phyloP scores from a whole-genome alignment of 2,888 invertebrate genomes.

The Caenorhabditis zanzibari region DNA sequence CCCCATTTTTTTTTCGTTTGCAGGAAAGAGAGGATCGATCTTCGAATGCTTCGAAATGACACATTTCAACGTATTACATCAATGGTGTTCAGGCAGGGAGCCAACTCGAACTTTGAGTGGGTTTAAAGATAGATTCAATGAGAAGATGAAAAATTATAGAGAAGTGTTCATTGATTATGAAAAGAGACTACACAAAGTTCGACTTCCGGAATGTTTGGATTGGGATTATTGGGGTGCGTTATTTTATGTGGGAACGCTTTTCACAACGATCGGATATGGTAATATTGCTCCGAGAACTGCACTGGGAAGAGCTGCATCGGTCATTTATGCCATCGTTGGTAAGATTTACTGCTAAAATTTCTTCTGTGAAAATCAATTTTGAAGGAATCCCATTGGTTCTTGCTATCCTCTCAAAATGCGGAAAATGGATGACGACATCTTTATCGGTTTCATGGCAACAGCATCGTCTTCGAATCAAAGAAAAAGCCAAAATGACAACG shows the following conservation, averaged over 20 bases:
- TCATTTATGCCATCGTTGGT: conserved; percentile 94
- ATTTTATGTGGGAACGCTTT: conserved; percentile 85
- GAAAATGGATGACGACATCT: conserved; percentile 87
- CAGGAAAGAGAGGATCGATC: conserved; percentile 73
- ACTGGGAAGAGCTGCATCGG: conserved; percentile 91
- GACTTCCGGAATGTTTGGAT: conserved; percentile 78
- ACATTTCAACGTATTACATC: conserved; percentile 64
- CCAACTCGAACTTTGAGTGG: conserved; percentile 46
- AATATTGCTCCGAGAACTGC: conserved; percentile 94
- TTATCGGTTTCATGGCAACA: conserved; percentile 72
- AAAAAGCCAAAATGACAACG: conserved; percentile 61
- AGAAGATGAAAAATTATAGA: conserved; percentile 55
- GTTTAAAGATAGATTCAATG: conserved; percentile 2
- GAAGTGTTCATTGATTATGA: conserved; percentile 76
- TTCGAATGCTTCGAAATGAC: conserved; percentile 75
- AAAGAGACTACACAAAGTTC: conserved; percentile 70
- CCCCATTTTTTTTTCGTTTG: conserved; percentile 26
- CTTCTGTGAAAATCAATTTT: background rate
- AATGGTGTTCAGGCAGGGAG: conserved; percentile 33
- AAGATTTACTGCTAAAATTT: background rate
- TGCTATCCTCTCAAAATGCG: conserved; percentile 92
- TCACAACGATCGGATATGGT: conserved; percentile 88
- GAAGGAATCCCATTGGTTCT: conserved; percentile 89
- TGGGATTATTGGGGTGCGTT: conserved; percentile 84
- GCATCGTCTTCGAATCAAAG: conserved; percentile 66